Percentiles rank a stretch among this genome's conserved stretches.
Evolutionary conservation across 2,888 invertebrate species (phyloP).

Genomic region (Acronicta aceris): DNA sequence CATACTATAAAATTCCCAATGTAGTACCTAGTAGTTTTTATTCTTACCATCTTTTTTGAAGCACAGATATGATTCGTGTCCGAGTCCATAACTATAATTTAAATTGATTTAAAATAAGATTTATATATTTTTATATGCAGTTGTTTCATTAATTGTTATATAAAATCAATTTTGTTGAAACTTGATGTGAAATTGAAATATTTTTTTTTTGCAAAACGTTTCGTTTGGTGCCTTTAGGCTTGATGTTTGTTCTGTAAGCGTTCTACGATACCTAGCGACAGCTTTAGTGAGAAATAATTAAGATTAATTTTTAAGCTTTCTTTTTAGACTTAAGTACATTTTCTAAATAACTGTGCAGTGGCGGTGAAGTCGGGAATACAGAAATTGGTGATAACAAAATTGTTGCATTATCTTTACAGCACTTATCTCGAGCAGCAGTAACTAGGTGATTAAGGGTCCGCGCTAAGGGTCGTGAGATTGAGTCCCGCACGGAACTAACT

Average conservation of each 20-base stretch:
- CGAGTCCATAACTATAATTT: constrained; percentile 61
- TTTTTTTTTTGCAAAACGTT: constrained; percentile 58
- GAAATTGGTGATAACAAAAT: constrained; percentile 17
- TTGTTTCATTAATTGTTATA: constrained; percentile 85
- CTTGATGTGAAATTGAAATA: constrained; percentile 61
- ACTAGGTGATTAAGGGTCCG: neutral
- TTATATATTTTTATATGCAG: constrained; percentile 88
- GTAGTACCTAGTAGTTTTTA: constrained; percentile 39
- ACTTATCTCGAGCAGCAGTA: neutral
- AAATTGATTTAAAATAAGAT: constrained; percentile 83
- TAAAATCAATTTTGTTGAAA: constrained; percentile 84
- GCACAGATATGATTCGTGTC: constrained; percentile 28
- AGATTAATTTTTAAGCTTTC: constrained; percentile 76
- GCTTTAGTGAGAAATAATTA: constrained; percentile 77
- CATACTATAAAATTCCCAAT: constrained; percentile 17
- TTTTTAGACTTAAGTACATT: constrained; percentile 74
- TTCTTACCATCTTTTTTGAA: constrained; percentile 19
- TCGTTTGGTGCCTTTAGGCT: constrained; percentile 62
- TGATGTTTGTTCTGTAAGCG: constrained; percentile 53
- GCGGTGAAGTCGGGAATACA: constrained; percentile 44
- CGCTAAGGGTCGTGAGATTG: neutral
- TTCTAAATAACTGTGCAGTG: constrained; percentile 54
- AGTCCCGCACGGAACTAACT: neutral
- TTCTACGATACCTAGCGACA: constrained; percentile 68
- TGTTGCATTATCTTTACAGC: neutral